Percentiles rank a stretch among this genome's conserved stretches.
phyloP scores from a whole-genome alignment of 1,140 invertebrate species.

The Drosophila simulans region DNA sequence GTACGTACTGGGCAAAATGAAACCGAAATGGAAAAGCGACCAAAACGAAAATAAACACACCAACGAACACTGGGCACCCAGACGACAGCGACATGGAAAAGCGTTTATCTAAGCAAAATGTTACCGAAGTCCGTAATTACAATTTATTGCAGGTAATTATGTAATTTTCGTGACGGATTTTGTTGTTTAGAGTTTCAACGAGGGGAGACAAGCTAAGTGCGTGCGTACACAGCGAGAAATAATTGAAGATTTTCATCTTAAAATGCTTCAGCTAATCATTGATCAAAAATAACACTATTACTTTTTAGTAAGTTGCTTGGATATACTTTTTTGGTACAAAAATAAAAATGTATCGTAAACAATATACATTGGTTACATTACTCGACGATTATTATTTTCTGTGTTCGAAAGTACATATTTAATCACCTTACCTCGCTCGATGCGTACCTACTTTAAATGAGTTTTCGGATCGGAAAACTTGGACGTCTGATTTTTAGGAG shows the following conservation, averaged over 20 bases:
- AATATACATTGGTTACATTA: background rate
- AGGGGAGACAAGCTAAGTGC: conserved; percentile 36
- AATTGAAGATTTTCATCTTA: background rate
- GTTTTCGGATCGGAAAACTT: conserved; percentile 24
- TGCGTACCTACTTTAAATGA: conserved; percentile 50
- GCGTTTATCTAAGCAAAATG: conserved; percentile 74
- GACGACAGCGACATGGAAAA: conserved; percentile 63
- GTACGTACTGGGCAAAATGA: conserved; percentile 23
- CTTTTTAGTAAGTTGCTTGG: background rate
- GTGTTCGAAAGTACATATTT: conserved; percentile 4
- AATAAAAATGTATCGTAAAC: background rate
- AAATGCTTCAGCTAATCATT: background rate
- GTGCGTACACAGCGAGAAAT: conserved; percentile 35
- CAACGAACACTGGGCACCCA: conserved; percentile 21
- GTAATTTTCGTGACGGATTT: conserved; percentile 67
- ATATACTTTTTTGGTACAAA: background rate
- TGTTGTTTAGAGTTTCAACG: conserved; percentile 34
- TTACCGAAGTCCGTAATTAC: conserved; percentile 77
- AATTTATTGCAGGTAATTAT: conserved; percentile 78
- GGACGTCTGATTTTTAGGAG: conserved; percentile 5
- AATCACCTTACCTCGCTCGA: background rate
- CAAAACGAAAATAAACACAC: conserved; percentile 30
- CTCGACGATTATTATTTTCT: background rate
- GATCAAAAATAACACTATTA: too few species aligned
- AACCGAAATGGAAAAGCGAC: conserved; percentile 18